phyloP scores from a whole-genome alignment of 2,113 vertebrate species.

The Cryptotis parvus region DNA sequence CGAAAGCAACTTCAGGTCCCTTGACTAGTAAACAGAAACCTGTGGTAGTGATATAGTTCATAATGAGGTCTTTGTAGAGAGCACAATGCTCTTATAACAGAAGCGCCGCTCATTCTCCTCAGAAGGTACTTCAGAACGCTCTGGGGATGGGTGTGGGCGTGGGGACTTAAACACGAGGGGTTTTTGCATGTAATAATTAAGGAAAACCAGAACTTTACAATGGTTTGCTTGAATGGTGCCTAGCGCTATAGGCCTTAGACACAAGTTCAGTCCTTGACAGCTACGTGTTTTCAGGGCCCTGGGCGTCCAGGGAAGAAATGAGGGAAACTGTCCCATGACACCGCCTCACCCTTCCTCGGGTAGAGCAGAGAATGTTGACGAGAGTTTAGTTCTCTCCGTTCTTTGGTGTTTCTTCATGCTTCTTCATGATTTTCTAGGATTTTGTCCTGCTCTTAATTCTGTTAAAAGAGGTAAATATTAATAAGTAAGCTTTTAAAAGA shows the following conservation, averaged over 20 bases:
- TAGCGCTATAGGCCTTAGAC: not conserved
- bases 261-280: not conserved
- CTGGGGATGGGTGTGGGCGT: not conserved
- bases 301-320: not conserved
- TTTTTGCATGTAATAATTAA: conserved; percentile 58
- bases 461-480: conserved; percentile 8
- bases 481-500: conserved; percentile 9
- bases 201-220: conserved; percentile 32
- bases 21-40: conserved; percentile 34
- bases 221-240: conserved; percentile 34
- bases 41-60: not conserved
- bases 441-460: conserved; percentile 33
- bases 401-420: not conserved
- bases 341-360: not conserved
- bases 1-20: not conserved
- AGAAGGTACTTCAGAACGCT: conserved; percentile 52
- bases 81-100: conserved; percentile 1
- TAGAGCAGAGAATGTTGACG: not conserved
- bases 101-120: too few relatives aligned
- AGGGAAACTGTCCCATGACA: not conserved
- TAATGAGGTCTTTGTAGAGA: conserved; percentile 52
- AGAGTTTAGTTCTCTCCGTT: conserved; percentile 1
- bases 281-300: not conserved
- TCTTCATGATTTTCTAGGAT: not conserved
- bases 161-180: conserved; percentile 38